A percentile compares a stretch with the other conserved stretches of the same genome.
These are phyloP conservation scores for Sarcophaga peregrina DNA, from an alignment of 1,140 invertebrate species.

Conservation along the genomic window DNA sequence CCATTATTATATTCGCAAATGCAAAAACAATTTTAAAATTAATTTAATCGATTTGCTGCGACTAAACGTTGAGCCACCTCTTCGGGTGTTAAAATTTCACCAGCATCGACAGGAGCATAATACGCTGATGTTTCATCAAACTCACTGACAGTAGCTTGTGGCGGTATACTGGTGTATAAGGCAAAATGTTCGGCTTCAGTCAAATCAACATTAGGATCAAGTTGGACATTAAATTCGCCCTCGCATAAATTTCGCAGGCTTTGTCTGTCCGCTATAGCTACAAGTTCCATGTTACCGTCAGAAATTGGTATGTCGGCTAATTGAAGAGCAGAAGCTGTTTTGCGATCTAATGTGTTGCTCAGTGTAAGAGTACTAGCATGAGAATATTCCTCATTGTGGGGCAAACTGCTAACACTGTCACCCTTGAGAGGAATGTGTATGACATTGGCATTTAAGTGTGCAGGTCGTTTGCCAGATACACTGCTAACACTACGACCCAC, in stretches of 20 bases:
- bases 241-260: conserved; percentile 63
- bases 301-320: conserved; percentile 63
- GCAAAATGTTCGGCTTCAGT: conserved; percentile 89
- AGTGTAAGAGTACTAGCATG: conserved; percentile 61
- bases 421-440: conserved; percentile 74
- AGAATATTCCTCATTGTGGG: conserved; percentile 58
- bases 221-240: conserved; percentile 60
- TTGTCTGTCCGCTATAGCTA: conserved; percentile 65
- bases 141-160: conserved; percentile 84
- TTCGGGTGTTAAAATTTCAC: conserved; percentile 69
- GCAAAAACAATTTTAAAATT: conserved; percentile 23
- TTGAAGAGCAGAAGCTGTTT: conserved; percentile 64
- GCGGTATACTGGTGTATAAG: conserved; percentile 83
- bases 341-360: conserved; percentile 57
- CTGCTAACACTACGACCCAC: conserved; percentile 71
- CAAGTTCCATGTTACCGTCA: conserved; percentile 65
- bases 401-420: conserved; percentile 63
- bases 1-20: not conserved
- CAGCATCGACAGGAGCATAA: conserved; percentile 84
- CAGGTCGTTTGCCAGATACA: conserved; percentile 69
- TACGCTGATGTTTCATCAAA: conserved; percentile 89
- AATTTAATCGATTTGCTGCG: conserved; percentile 52
- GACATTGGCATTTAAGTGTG: conserved; percentile 65
- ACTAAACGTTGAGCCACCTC: conserved; percentile 61
- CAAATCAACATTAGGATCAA: conserved; percentile 71